Conservation (phyloP, 2,113 vertebrate species). For the Eptatretus burgeri region DNA sequence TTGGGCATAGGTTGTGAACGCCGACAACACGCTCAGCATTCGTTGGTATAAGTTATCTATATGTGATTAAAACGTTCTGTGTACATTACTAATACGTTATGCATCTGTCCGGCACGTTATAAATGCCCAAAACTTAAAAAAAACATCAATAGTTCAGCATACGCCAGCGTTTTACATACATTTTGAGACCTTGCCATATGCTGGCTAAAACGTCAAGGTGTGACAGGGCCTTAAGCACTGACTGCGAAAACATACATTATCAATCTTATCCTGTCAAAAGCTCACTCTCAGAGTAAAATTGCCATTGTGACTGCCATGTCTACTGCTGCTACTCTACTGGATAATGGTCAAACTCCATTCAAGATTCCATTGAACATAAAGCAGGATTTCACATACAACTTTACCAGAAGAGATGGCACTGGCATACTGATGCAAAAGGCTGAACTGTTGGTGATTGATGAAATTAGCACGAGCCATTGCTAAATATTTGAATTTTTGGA, state of each 20-base stretch:
- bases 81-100: too few relatives aligned
- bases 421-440: not conserved
- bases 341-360: slow-evolving; percentile 2
- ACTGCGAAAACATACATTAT: not conserved
- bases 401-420: not conserved
- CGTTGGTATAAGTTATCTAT: too few relatives aligned
- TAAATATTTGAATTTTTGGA: not conserved
- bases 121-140: too few relatives aligned
- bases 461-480: not conserved
- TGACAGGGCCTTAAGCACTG: too few relatives aligned
- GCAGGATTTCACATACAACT: not conserved
- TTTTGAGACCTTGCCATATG: too few relatives aligned
- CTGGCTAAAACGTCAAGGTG: too few relatives aligned
- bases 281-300: not conserved
- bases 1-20: too few relatives aligned
- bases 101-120: too few relatives aligned
- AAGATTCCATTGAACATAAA: not conserved
- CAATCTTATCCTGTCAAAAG: slow-evolving; percentile 4
- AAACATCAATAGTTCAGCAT: too few relatives aligned
- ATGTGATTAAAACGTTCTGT: too few relatives aligned
- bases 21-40: too few relatives aligned
- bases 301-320: not conserved
- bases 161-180: too few relatives aligned
- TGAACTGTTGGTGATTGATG: not conserved
- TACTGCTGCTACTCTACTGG: not conserved